Conservation (phyloP, 2,113 vertebrate genomes). For the Malurus melanocephalus region DNA sequence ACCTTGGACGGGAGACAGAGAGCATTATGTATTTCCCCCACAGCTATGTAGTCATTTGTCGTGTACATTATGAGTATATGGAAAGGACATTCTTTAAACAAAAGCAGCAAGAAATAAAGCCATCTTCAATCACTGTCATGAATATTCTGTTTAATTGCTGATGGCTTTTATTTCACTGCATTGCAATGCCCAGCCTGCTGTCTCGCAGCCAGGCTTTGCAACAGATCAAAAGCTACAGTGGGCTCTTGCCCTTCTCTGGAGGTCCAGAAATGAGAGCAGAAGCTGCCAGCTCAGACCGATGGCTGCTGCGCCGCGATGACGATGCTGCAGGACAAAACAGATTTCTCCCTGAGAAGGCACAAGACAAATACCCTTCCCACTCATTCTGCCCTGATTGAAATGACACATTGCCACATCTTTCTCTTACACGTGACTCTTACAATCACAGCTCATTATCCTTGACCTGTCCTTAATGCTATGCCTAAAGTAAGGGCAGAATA, state of each 20-base stretch:
- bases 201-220: neutral
- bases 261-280: neutral
- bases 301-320: fast-evolving
- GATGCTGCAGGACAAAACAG: neutral
- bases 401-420: neutral
- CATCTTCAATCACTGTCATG: conserved; percentile 10
- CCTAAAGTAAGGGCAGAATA: conserved; percentile 2
- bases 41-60: neutral
- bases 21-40: neutral
- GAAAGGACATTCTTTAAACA: conserved; percentile 20
- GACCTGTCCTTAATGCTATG: conserved; percentile 12
- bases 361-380: neutral
- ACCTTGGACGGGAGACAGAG: neutral
- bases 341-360: neutral
- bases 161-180: neutral
- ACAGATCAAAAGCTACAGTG: neutral
- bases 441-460: conserved; percentile 35
- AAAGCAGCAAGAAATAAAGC: conserved; percentile 15
- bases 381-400: neutral
- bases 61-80: neutral
- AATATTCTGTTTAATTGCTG: conserved; percentile 26
- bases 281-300: neutral
- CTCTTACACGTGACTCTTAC: neutral
- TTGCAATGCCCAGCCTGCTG: neutral
- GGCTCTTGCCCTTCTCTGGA: neutral